A percentile compares a stretch with the other conserved stretches of the same genome.
These are phyloP conservation scores for Pongo pygmaeus DNA, from an alignment of 2,113 vertebrate species.

Conservation along the genomic window DNA sequence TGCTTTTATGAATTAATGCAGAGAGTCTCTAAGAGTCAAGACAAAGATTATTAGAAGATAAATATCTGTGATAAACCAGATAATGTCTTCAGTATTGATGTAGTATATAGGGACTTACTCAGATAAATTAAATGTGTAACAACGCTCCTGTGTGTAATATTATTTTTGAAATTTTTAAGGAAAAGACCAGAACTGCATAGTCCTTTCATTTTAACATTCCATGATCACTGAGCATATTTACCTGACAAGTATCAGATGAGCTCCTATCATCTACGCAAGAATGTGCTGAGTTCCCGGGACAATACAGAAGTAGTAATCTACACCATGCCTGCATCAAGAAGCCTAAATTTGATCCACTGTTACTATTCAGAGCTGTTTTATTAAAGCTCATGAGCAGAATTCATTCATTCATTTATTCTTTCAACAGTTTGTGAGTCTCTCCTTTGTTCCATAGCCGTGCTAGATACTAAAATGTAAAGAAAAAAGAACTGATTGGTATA, in stretches of 20 bases:
- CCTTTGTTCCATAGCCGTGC: not conserved
- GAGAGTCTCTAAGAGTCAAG: not conserved
- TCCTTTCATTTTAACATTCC: not conserved
- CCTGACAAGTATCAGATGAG: not conserved
- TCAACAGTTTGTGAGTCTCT: not conserved
- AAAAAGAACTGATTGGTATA: not conserved
- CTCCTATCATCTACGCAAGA: not conserved
- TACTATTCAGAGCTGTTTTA: not conserved
- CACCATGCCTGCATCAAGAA: accelerated
- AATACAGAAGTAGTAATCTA: not conserved
- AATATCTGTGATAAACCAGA: not conserved
- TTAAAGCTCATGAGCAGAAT: not conserved
- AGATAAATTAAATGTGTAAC: not conserved
- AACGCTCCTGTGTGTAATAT: not conserved
- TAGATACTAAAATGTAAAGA: not conserved
- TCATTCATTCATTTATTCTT: not conserved
- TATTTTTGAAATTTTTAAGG: not conserved
- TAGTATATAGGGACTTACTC: not conserved
- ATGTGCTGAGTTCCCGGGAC: not conserved
- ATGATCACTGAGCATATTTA: not conserved
- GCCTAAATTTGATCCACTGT: not conserved
- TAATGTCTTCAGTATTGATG: not conserved
- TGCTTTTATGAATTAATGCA: not conserved
- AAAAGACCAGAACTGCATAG: slow-evolving; percentile 16
- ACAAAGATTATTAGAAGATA: not conserved